Evolutionary conservation across 2,113 vertebrate genomes (phyloP).

Genomic region (Anarrhichthys ocellatus): DNA sequence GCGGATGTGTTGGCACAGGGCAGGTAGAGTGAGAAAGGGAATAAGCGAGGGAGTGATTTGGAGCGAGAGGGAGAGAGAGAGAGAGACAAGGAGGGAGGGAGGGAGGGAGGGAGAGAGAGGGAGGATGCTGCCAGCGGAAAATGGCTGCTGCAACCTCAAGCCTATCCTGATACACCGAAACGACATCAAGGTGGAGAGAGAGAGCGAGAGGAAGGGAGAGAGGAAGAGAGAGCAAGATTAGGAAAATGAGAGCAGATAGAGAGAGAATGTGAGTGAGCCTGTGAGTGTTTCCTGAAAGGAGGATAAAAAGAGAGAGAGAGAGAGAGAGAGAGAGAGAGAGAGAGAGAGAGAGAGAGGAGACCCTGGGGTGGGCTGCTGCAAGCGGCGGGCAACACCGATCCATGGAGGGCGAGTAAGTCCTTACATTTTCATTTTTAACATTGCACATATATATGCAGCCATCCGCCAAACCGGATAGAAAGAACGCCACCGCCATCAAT

Average conservation of each 20-base stretch:
- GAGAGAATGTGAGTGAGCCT: slow-evolving; percentile 76
- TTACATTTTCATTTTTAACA: slow-evolving; percentile 80
- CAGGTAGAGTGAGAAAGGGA: slow-evolving; percentile 78
- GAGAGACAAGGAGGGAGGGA: slow-evolving; percentile 50
- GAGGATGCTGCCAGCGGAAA: slow-evolving; percentile 87
- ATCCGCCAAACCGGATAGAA: slow-evolving; percentile 49
- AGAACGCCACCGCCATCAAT: slow-evolving; percentile 58
- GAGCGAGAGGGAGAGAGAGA: slow-evolving; percentile 57
- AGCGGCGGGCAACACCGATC: slow-evolving; percentile 85
- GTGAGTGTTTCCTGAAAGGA: slow-evolving; percentile 80
- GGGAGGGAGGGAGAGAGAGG: slow-evolving; percentile 72
- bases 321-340: slow-evolving; percentile 66
- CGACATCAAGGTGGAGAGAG: slow-evolving; percentile 84
- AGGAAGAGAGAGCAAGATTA: slow-evolving; percentile 76
- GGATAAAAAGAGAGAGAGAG: slow-evolving; percentile 74
- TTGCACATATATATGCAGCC: slow-evolving; percentile 57
- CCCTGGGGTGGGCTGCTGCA: slow-evolving; percentile 82
- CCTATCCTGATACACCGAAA: slow-evolving; percentile 84
- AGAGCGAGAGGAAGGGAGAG: slow-evolving; percentile 65
- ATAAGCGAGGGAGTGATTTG: slow-evolving; percentile 65
- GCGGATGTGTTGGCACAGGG: slow-evolving; percentile 79
- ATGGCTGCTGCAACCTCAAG: slow-evolving; percentile 88
- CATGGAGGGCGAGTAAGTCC: slow-evolving; percentile 90
- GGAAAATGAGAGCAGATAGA: slow-evolving; percentile 82
- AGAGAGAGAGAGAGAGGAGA: slow-evolving; percentile 73